These are phyloP conservation scores for Perodicticus potto DNA, from an alignment of 2,797 vertebrate species.

Conservation along the genomic window DNA sequence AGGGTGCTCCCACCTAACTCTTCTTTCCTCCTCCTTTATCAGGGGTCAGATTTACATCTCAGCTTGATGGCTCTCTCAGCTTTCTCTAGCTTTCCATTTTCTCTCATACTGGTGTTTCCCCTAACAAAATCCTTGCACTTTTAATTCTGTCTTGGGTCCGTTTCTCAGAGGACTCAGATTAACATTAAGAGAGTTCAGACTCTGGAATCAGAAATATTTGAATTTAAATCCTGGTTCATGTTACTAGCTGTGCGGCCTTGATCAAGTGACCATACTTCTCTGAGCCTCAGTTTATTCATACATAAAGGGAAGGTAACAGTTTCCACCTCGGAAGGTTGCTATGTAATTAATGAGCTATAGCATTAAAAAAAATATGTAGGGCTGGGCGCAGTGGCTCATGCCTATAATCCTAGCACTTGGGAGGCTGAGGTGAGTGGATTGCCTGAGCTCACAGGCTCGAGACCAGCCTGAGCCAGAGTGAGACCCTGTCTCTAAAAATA, in stretches of 20 bases:
- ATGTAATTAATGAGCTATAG: not conserved
- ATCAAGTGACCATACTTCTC: conserved; percentile 12
- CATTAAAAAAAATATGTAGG: not conserved
- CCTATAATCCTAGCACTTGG: too few relatives aligned
- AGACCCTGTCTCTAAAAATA: too few relatives aligned
- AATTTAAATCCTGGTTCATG: conserved; percentile 31
- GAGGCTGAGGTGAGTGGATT: too few relatives aligned
- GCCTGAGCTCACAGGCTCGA: too few relatives aligned
- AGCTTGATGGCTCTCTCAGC: not conserved
- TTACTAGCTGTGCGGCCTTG: conserved; percentile 38
- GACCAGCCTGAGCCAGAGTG: too few relatives aligned
- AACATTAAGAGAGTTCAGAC: not conserved
- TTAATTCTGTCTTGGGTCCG: conserved; percentile 20
- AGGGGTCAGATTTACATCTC: not conserved
- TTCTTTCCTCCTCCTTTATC: not conserved
- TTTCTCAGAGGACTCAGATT: conserved; percentile 28
- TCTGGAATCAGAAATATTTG: conserved; percentile 53
- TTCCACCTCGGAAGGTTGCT: conserved; percentile 3
- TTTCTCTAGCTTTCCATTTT: not conserved
- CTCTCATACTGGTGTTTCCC: not conserved
- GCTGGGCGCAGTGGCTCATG: too few relatives aligned
- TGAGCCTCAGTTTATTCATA: not conserved
- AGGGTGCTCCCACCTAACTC: not conserved
- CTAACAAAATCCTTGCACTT: not conserved
- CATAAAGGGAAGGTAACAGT: not conserved